These are phyloP conservation scores for Chaenogobius annularis DNA, from an alignment of 2,113 vertebrate species.

Conservation along the genomic window DNA sequence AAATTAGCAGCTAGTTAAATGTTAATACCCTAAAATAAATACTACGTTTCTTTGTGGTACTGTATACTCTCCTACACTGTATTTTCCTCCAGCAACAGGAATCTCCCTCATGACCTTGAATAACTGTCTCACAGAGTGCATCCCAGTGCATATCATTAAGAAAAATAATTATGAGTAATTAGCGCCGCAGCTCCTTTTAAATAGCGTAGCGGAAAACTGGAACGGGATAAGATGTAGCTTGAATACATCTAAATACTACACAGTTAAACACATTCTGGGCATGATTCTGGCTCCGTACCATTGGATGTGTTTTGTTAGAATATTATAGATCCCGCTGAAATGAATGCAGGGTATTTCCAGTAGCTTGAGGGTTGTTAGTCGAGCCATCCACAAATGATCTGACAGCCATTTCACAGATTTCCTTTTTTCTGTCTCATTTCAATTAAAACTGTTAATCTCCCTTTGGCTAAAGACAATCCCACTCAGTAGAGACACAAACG, in stretches of 20 bases:
- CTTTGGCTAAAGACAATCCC: conserved; percentile 25
- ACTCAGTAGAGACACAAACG: conserved; percentile 27
- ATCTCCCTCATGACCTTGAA: conserved; percentile 66
- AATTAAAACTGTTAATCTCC: conserved; percentile 37
- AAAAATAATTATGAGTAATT: conserved; percentile 78
- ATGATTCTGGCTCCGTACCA: neutral
- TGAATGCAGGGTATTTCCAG: conserved; percentile 13
- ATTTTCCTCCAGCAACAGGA: conserved; percentile 43
- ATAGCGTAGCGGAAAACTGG: conserved; percentile 46
- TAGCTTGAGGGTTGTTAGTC: conserved; percentile 27
- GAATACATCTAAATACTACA: neutral
- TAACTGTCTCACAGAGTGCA: conserved; percentile 41
- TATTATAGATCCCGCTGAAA: conserved; percentile 38
- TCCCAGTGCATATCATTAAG: conserved; percentile 64
- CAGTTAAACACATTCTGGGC: neutral
- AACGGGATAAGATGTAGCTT: conserved; percentile 4
- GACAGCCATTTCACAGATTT: conserved; percentile 43
- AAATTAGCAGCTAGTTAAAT: too few species aligned
- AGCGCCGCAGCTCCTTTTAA: conserved; percentile 69
- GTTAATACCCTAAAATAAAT: neutral
- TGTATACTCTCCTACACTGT: neutral
- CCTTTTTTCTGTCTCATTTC: conserved; percentile 47
- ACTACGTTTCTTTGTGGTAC: neutral
- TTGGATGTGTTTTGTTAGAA: conserved; percentile 9
- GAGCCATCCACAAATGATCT: conserved; percentile 42